A percentile compares a stretch with the other conserved stretches of the same genome.
Evolutionary conservation across 1,140 invertebrate genomes (phyloP).

Genomic region (Pomacea maculata): DNA sequence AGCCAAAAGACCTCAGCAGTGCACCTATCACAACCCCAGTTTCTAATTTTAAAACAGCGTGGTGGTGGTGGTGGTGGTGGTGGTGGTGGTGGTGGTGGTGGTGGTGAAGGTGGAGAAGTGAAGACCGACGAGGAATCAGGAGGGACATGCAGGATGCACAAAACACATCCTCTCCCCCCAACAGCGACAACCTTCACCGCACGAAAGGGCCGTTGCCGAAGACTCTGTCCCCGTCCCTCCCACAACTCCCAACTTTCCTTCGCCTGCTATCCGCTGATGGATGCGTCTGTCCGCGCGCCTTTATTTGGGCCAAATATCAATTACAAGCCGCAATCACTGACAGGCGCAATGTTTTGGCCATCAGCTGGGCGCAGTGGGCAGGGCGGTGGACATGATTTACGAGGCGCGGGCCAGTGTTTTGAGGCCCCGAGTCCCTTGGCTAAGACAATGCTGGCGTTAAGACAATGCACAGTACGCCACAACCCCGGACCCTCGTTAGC

Average conservation of each 20-base stretch:
- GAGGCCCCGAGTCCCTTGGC: not conserved
- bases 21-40: too few species aligned
- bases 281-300: conserved; percentile 4
- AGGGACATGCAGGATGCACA: too few species aligned
- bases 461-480: too few species aligned
- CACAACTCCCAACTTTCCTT: not conserved
- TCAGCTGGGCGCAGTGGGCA: conserved; percentile 13
- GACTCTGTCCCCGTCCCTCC: too few species aligned
- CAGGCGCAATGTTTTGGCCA: conserved; percentile 22
- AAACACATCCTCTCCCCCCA: too few species aligned
- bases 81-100: too few species aligned
- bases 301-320: conserved; percentile 10
- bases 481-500: conserved; percentile 8
- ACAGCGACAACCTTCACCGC: too few species aligned
- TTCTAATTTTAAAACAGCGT: too few species aligned
- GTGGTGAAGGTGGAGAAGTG: too few species aligned
- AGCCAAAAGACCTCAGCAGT: too few species aligned
- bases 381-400: conserved; percentile 14
- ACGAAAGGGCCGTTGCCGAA: not conserved
- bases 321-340: conserved; percentile 17
- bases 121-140: too few species aligned
- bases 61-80: too few species aligned
- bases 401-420: conserved; percentile 4
- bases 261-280: conserved; percentile 9
- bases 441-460: conserved; percentile 11